These are phyloP conservation scores for Geotrupes spiniger DNA, from an alignment of 2,888 invertebrate genomes.

Conservation along the genomic window DNA sequence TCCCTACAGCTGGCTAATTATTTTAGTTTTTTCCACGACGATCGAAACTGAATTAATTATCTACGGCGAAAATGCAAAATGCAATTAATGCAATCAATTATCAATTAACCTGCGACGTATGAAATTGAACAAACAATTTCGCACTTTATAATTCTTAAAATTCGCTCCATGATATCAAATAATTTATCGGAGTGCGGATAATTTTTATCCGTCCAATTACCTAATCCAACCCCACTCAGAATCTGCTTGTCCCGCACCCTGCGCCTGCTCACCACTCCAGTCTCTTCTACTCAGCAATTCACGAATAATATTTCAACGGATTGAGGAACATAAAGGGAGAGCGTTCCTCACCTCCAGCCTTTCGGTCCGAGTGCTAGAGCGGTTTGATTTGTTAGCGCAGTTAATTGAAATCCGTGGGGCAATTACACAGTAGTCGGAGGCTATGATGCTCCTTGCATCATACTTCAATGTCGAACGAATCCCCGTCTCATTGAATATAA, in stretches of 20 bases:
- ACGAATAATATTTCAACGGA: constrained; percentile 50
- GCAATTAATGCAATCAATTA: constrained; percentile 28
- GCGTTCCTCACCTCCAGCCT: constrained; percentile 38
- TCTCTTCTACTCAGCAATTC: constrained; percentile 49
- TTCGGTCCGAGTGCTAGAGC: constrained; percentile 44
- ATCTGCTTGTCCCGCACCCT: constrained; percentile 7
- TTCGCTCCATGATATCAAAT: constrained; percentile 30
- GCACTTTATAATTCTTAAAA: constrained; percentile 31
- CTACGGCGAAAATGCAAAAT: too few species aligned
- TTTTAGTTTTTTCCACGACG: too few species aligned
- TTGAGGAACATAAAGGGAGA: constrained; percentile 48
- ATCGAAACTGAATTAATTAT: too few species aligned
- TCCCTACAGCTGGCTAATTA: too few species aligned
- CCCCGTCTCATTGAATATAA: too few species aligned
- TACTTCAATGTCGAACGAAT: too few species aligned
- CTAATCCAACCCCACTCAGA: constrained; percentile 34
- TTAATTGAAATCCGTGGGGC: constrained; percentile 55
- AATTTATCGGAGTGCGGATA: constrained; percentile 38
- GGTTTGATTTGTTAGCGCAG: constrained; percentile 55
- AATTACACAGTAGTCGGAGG: constrained; percentile 43
- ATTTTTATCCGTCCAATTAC: constrained; percentile 51
- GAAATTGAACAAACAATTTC: constrained; percentile 29
- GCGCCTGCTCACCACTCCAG: constrained; percentile 5
- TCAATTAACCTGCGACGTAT: constrained; percentile 27
- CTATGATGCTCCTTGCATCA: too few species aligned